These are phyloP conservation scores for Harpagus bidentatus DNA, from an alignment of 2,113 vertebrate genomes.

Conservation along the genomic window DNA sequence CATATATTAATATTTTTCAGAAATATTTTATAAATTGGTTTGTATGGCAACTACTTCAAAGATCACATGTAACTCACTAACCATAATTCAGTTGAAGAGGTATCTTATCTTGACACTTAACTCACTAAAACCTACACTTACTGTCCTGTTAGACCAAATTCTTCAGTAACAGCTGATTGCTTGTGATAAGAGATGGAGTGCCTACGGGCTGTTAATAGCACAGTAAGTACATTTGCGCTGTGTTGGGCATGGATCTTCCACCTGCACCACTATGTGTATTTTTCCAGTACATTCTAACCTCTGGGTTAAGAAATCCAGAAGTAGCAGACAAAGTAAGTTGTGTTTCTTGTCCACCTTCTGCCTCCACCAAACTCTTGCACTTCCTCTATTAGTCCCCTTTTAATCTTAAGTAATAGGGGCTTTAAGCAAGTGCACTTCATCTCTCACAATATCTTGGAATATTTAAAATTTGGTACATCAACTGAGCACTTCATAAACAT, in stretches of 20 bases:
- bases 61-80: background rate
- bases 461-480: background rate
- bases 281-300: background rate
- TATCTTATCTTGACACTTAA: background rate
- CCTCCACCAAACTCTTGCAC: background rate
- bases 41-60: background rate
- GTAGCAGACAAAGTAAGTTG: background rate
- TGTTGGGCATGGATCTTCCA: background rate
- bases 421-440: background rate
- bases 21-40: background rate
- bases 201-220: background rate
- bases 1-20: background rate
- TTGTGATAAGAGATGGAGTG: background rate
- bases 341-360: background rate
- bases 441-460: background rate
- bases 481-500: background rate
- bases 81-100: background rate
- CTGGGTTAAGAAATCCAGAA: background rate
- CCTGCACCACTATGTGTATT: background rate
- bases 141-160: background rate
- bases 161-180: background rate
- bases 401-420: background rate
- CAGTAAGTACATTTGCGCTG: background rate
- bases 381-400: background rate
- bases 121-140: background rate